These are phyloP conservation scores for Ostrea denselamellosa DNA, from an alignment of 1,140 invertebrate genomes.

Conservation along the genomic window DNA sequence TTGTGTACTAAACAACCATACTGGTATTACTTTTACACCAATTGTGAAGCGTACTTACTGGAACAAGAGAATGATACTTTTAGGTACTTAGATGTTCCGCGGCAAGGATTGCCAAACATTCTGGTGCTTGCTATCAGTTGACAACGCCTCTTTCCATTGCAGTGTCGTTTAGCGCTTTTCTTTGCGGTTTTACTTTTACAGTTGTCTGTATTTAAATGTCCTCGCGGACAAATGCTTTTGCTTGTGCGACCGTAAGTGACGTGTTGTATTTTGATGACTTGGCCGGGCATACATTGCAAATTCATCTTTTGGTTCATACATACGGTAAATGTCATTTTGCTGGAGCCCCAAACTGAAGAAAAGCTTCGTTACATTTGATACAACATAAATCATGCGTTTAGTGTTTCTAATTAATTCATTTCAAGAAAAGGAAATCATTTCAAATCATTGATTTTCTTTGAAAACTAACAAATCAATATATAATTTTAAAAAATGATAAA, in stretches of 20 bases:
- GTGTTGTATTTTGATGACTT: constrained; percentile 14
- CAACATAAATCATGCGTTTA: background rate
- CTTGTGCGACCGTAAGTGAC: constrained; percentile 3
- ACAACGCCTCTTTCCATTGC: background rate
- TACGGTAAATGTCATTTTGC: background rate
- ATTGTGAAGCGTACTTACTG: background rate
- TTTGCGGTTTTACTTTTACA: background rate
- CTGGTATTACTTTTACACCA: too few relatives aligned
- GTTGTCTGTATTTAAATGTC: background rate
- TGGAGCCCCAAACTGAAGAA: background rate
- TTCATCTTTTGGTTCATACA: background rate
- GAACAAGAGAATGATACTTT: background rate
- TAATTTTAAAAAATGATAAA: background rate
- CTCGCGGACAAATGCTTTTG: background rate
- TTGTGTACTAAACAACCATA: too few relatives aligned
- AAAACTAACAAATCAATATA: background rate
- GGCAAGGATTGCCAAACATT: constrained; percentile 14
- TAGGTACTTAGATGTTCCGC: constrained; percentile 11
- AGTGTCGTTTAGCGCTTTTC: background rate
- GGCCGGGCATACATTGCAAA: background rate
- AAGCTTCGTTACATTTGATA: background rate
- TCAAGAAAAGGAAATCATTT: background rate
- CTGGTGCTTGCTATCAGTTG: background rate
- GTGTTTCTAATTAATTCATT: background rate
- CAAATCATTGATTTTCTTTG: background rate